Conservation (phyloP, 2,113 vertebrate species). For the Silurus glanis region DNA sequence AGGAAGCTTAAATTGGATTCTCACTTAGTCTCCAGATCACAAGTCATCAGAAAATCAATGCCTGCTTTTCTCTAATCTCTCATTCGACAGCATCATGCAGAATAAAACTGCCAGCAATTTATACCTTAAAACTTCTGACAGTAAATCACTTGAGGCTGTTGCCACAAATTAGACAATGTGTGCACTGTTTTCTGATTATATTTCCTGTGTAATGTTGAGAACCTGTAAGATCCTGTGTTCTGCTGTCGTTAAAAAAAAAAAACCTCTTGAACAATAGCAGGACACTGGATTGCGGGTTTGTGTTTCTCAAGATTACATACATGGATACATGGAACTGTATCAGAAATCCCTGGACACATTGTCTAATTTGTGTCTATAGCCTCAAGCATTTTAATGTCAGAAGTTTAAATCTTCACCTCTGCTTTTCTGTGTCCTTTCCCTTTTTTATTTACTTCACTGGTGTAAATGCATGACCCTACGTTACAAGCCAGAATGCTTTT, state of each 20-base stretch:
- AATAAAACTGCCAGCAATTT: conserved; percentile 16
- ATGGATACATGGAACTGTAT: too few relatives aligned
- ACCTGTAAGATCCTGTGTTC: neutral
- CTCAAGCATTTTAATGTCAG: too few relatives aligned
- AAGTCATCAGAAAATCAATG: conserved; percentile 36
- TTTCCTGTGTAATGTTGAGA: neutral
- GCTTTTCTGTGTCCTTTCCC: neutral
- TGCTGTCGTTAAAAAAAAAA: neutral
- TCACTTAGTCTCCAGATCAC: neutral
- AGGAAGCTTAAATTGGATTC: conserved; percentile 22
- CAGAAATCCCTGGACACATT: too few relatives aligned
- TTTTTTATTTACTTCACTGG: neutral
- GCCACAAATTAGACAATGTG: neutral
- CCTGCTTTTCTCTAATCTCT: neutral
- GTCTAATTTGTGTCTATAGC: too few relatives aligned
- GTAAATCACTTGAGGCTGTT: neutral
- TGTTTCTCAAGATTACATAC: too few relatives aligned
- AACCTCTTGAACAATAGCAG: neutral
- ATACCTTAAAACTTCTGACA: neutral
- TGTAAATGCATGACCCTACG: neutral
- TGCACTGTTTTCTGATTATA: neutral
- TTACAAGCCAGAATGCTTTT: neutral
- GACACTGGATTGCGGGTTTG: too few relatives aligned
- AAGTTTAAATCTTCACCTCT: neutral
- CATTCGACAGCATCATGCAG: neutral